Evolutionary conservation across 1,140 invertebrate genomes (phyloP), one percentile per base, ranked within the genome.

Genomic region (Tetramorium alpestre): DNA sequence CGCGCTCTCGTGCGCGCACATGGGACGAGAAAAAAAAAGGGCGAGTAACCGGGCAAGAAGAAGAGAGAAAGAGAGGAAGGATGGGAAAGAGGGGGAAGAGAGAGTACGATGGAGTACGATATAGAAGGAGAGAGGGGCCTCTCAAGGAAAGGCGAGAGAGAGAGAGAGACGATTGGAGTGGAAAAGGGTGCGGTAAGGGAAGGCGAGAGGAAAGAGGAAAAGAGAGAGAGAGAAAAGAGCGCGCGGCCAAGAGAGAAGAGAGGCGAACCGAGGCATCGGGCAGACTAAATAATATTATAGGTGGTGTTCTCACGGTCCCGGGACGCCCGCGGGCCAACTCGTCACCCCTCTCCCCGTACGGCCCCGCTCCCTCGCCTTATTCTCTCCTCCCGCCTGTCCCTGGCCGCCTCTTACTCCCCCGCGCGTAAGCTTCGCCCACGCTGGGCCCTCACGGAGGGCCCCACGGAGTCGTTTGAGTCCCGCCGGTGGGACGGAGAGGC

Each of bases 221-320:
- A 33, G 38, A 69, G 56, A 86, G 28, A 81, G 67, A 86, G 56
- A 65, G 56, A 84, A 65, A 88, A 44, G 87, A 77, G 41, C 87
- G 80, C 65, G 65, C 82, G 56, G 76, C 41, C 85, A 70, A 78
- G 60, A 76, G 81, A 89, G 49, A 82, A 87, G 87, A 91, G 91
- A 90, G 77, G 85, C 88, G 86, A 90, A 91, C 85, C 89, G 77
- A 92, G 84, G 87, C 89, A 91, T 86, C 89, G 91, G 93, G 92
- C 94, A 95, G 94, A 95, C 94, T 95, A 95, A 95, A 95, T 95
- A 95, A 95, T 95, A 95, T 95, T 95, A 95, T 95, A 95, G 95
- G 94, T 95, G 94, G 93, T 95, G 94, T 95, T 95, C 95, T 95
- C 94, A 95, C 95, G 95, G 95, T 95, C 94, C 89, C 94, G 87